Conservation (phyloP, 2,113 vertebrate species). For the Caranx melampygus region DNA sequence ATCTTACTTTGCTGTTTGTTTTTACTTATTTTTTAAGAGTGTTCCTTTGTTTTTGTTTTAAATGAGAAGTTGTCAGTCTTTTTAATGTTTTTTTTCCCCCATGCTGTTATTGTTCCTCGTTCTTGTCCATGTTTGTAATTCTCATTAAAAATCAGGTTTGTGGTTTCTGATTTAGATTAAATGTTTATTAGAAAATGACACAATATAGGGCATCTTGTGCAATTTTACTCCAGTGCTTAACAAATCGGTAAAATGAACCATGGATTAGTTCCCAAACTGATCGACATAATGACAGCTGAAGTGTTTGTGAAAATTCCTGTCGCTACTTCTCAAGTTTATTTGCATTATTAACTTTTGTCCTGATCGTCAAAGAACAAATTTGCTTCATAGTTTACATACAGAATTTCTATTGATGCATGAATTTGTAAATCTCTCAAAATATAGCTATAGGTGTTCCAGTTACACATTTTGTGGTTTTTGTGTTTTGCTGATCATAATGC, state of each 20-base stretch:
- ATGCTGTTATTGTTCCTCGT: conserved; percentile 8
- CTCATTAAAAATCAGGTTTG: conserved; percentile 27
- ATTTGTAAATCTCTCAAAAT: conserved; percentile 47
- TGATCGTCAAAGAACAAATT: not conserved
- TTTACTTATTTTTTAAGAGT: not conserved
- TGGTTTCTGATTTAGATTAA: conserved; percentile 17
- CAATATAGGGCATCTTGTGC: not conserved
- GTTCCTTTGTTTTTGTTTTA: conserved; percentile 22
- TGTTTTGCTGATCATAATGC: conserved; percentile 8
- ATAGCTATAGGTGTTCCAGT: conserved; percentile 15
- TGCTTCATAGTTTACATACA: conserved; percentile 21
- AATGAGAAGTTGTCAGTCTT: conserved; percentile 1
- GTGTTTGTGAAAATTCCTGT: not conserved
- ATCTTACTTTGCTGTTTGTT: conserved; percentile 6
- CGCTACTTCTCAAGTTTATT: conserved; percentile 3
- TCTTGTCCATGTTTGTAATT: conserved; percentile 17
- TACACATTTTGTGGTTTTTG: conserved; percentile 32
- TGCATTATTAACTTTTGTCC: not conserved
- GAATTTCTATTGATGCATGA: conserved; percentile 51
- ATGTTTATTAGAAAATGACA: not conserved
- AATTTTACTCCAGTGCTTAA: not conserved
- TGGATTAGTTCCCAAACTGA: not conserved
- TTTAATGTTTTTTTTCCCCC: not conserved
- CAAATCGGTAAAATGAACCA: not conserved
- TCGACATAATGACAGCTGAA: not conserved